Evolutionary conservation across 1,140 invertebrate species (phyloP).

Genomic region (Cydia amplana): DNA sequence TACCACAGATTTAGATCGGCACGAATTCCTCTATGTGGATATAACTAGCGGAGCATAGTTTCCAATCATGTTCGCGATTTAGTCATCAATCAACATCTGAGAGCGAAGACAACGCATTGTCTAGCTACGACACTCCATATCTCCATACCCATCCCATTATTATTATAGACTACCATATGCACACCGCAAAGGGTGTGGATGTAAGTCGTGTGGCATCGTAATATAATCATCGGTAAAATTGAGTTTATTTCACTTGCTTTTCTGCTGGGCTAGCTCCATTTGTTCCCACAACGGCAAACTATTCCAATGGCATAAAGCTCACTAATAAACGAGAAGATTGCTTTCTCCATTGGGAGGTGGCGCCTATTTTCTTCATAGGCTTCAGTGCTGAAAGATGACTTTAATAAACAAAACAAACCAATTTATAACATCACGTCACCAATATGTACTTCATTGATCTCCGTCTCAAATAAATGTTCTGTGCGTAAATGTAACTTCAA

Average conservation of each 20-base stretch:
- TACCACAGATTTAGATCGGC: background rate
- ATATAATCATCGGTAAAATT: background rate
- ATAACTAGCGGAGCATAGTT: background rate
- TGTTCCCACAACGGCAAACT: background rate
- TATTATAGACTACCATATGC: background rate
- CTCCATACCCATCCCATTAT: background rate
- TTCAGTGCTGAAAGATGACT: background rate
- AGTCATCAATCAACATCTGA: background rate
- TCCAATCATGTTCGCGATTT: conserved; percentile 3
- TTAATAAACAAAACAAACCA: background rate
- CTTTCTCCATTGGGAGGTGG: background rate
- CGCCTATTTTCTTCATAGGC: background rate
- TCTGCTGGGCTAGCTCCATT: background rate
- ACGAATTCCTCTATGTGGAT: background rate
- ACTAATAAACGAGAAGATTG: background rate
- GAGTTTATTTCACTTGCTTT: background rate
- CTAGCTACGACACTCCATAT: background rate
- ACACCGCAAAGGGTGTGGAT: background rate
- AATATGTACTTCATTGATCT: background rate
- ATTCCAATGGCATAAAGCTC: background rate
- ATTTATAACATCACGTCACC: background rate
- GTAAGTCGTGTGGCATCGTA: background rate
- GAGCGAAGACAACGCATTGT: background rate
- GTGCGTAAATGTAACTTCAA: background rate
- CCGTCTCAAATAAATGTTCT: background rate